Conservation (phyloP, 2,113 vertebrate species). For the Craseonycteris thonglongyai region DNA sequence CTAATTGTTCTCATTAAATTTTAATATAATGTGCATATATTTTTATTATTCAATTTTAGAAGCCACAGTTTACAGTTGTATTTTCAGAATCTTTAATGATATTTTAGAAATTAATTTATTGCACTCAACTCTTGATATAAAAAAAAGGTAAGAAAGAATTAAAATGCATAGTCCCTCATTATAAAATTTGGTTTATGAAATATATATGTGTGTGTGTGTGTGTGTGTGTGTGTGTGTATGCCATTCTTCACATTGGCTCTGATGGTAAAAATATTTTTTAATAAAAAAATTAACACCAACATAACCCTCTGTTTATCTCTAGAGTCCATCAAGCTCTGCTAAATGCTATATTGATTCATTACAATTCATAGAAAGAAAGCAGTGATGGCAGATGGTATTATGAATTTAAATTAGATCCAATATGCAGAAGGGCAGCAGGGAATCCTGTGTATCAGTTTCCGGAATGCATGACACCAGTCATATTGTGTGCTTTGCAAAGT, state of each 20-base stretch:
- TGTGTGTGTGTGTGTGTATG: no score
- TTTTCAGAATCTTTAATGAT: background rate
- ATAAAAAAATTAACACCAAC: background rate
- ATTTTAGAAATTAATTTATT: background rate
- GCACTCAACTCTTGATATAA: background rate
- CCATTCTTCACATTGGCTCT: background rate
- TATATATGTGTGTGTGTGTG: no score
- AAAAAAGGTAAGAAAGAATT: background rate
- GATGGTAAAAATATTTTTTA: background rate
- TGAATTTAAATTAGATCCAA: background rate
- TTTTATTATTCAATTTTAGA: background rate
- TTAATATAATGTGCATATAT: background rate
- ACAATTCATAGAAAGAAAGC: slow-evolving; percentile 1
- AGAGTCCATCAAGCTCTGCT: background rate
- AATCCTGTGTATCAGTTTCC: background rate
- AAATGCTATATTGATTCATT: background rate
- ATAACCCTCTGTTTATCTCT: background rate
- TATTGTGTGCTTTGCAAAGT: background rate
- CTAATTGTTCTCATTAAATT: background rate
- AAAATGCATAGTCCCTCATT: background rate
- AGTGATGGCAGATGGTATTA: background rate
- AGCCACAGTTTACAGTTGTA: background rate
- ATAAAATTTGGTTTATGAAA: background rate
- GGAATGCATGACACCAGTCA: background rate
- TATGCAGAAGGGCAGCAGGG: background rate